A percentile compares a stretch with the other conserved stretches of the same genome.
These are phyloP conservation scores for Hypolimnas misippus DNA, from an alignment of 2,888 invertebrate species.

Conservation along the genomic window DNA sequence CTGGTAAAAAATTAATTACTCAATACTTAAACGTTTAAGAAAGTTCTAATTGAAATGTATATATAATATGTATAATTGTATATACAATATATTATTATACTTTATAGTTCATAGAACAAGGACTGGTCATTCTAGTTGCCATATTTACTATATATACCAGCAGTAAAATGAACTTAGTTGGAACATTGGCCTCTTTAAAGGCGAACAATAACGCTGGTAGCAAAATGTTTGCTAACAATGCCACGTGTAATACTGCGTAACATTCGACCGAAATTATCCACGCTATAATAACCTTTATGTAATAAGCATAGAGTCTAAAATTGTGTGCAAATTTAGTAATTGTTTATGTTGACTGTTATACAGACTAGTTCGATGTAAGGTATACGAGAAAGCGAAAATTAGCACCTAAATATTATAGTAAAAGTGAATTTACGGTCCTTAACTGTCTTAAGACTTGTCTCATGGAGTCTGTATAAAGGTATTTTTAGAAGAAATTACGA, in stretches of 20 bases:
- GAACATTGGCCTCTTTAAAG: conserved; percentile 32
- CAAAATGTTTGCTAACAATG: conserved; percentile 39
- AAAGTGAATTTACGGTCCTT: no score
- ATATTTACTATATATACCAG: no score
- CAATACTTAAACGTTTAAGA: no score
- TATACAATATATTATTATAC: no score
- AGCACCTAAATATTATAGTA: background rate
- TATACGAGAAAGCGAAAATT: conserved; percentile 10
- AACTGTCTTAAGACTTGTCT: no score
- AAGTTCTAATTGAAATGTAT: no score
- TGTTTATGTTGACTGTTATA: conserved; percentile 14
- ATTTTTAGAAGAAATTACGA: no score
- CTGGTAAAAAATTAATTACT: no score
- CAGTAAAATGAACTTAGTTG: conserved; percentile 23
- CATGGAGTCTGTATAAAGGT: no score
- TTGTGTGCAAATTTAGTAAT: conserved; percentile 6
- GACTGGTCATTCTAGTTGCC: no score
- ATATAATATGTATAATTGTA: no score
- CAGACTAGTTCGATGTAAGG: background rate
- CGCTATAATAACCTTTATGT: conserved; percentile 3
- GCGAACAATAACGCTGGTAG: conserved; percentile 26
- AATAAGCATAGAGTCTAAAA: conserved; percentile 3
- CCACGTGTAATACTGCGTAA: conserved; percentile 30
- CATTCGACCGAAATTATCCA: conserved; percentile 18
- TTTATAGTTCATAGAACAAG: no score